A percentile compares a stretch with the other conserved stretches of the same genome.
These are phyloP conservation scores for Xestia c-nigrum DNA, from an alignment of 2,888 invertebrate genomes.

Conservation along the genomic window DNA sequence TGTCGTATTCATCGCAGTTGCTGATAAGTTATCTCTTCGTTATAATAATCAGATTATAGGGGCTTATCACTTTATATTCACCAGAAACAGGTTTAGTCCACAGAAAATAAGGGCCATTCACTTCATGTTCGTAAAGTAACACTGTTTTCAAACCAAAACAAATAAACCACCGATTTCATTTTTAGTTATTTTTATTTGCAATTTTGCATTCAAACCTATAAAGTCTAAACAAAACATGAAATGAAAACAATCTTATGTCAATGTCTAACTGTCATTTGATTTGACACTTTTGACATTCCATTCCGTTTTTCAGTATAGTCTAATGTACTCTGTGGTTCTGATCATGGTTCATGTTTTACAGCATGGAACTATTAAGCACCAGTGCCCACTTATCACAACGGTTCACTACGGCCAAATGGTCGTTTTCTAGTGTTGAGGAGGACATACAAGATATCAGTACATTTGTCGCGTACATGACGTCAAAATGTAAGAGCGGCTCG, in stretches of 20 bases:
- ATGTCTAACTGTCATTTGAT: not conserved
- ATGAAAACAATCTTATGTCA: conserved; percentile 18
- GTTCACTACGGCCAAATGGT: too few relatives aligned
- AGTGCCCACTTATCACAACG: not conserved
- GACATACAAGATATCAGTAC: too few relatives aligned
- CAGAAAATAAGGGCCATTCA: not conserved
- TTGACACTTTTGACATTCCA: not conserved
- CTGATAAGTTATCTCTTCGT: conserved; percentile 7
- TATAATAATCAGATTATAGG: not conserved
- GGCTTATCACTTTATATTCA: conserved; percentile 4
- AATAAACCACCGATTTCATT: not conserved
- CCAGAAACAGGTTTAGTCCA: not conserved
- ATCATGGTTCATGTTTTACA: not conserved
- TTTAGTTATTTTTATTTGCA: not conserved
- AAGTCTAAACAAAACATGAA: conserved; percentile 29
- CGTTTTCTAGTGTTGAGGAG: too few relatives aligned
- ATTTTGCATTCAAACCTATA: conserved; percentile 23
- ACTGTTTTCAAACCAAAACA: not conserved
- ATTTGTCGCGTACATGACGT: too few relatives aligned
- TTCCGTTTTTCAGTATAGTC: too few relatives aligned
- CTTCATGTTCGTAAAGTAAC: not conserved
- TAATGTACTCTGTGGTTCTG: too few relatives aligned
- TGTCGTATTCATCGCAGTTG: conserved; percentile 73
- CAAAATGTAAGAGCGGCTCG: too few relatives aligned
- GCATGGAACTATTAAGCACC: not conserved